Base-by-base conservation (phyloP, 2,888 invertebrate genomes). In the Pandemis corylana region DNA sequence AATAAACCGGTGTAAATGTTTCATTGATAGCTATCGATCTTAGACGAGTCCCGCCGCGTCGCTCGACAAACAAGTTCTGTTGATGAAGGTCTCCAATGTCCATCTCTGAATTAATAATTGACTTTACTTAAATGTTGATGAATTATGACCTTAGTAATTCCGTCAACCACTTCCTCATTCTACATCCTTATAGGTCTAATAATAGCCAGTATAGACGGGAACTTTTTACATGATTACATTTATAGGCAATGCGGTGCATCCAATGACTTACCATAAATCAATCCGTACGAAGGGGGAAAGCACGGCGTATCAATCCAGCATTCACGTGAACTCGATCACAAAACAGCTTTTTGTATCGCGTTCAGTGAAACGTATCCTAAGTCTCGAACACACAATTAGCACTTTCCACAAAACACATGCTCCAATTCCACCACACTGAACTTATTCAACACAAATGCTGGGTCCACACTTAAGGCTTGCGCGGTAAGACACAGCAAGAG, bases 401-500 rank as follows among this genome's bases (percentile, higher is more conserved):
- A 92, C 93, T 91, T 89, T 89, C 81, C 92, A 93, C 92, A 84
- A 87, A 89, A 90, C 88, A 90, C 88, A 87, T 87, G 86, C 87
- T 86, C 86, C 86, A 85, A 89, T 87, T 87, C 85, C 92, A 92
- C 91, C 87, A 84, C 92, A 92, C 91, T 88, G 67, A 63, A 67
- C 69, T 74, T 85, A 87, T 87, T 80, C 78, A 88, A 87, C 92
- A 92, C 92, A 87, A 81, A 87, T 84, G 88, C 87, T 82, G 86
- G 87, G 86, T 86, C 85, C 89, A 88, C 83, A 89, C 89, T 88
- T 87, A 86, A 90, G 90, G 86, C 85, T 87, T 85, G 87, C 89
- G 89, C 90, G 89, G 90, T 88, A 90, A 91, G 89, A 90, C 88
- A 87, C 91, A 89, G 90, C 90, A 92, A 90, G 89, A 89, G 87